Percentiles rank a stretch among this genome's conserved stretches.
phyloP scores from a whole-genome alignment of 2,888 invertebrate species.

The Nomada hirtipes region DNA sequence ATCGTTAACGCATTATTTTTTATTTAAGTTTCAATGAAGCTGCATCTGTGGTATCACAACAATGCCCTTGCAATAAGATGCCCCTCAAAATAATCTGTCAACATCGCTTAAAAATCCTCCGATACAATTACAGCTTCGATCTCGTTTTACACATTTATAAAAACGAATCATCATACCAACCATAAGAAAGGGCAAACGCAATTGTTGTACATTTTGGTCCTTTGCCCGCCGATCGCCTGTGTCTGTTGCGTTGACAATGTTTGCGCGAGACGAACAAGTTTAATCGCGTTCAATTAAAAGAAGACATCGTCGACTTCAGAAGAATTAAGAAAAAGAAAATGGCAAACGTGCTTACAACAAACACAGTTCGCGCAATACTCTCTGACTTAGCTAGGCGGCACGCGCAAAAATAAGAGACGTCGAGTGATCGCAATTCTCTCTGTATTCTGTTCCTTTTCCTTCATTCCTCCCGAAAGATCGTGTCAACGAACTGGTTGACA shows the following conservation, averaged over 20 bases:
- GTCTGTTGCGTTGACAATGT: constrained; percentile 35
- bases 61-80: constrained; percentile 81
- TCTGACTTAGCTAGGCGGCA: constrained; percentile 54
- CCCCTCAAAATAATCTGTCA: constrained; percentile 73
- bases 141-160: constrained; percentile 56
- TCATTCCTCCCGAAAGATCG: constrained; percentile 13
- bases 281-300: not conserved
- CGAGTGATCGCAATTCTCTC: constrained; percentile 42
- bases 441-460: constrained; percentile 16
- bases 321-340: not conserved
- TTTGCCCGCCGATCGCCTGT: constrained; percentile 63
- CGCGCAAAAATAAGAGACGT: constrained; percentile 49
- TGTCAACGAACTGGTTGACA: constrained; percentile 4
- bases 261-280: not conserved
- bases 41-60: constrained; percentile 83
- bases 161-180: constrained; percentile 64
- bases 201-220: constrained; percentile 73
- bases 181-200: constrained; percentile 67
- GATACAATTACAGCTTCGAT: constrained; percentile 69
- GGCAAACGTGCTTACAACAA: constrained; percentile 48
- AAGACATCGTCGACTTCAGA: not conserved
- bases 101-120: constrained; percentile 65
- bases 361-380: constrained; percentile 47
- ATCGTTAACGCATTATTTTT: constrained; percentile 73
- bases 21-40: constrained; percentile 81